A percentile compares a stretch with the other conserved stretches of the same genome.
Conservation (phyloP, 2,113 vertebrate genomes). For the Chamaea fasciata region DNA sequence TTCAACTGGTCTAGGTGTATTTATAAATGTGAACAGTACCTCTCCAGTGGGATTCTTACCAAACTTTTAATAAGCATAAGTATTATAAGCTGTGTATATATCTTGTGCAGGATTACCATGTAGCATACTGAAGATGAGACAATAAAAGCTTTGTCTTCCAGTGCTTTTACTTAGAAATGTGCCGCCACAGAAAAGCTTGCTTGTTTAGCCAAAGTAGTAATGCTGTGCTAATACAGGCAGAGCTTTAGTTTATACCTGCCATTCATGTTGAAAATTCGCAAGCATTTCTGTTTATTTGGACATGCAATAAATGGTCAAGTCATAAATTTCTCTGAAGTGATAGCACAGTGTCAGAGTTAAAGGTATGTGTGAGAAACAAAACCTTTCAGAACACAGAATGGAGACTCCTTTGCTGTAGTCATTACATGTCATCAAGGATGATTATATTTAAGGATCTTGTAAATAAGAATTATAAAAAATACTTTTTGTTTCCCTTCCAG, state of each 20-base stretch:
- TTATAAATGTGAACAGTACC: not conserved
- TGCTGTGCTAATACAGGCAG: not conserved
- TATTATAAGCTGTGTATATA: not conserved
- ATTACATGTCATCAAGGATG: not conserved
- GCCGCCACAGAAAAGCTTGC: not conserved
- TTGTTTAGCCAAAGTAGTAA: not conserved
- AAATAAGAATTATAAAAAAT: not conserved
- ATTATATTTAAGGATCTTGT: not conserved
- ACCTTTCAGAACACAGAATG: not conserved
- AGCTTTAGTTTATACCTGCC: not conserved
- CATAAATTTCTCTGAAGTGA: not conserved
- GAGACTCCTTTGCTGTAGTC: not conserved
- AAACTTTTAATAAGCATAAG: not conserved
- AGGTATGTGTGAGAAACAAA: not conserved
- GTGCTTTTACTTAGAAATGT: not conserved
- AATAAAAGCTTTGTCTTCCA: not conserved
- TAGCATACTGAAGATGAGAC: not conserved
- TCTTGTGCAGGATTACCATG: not conserved
- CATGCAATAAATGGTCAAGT: not conserved
- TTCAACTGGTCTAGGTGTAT: not conserved
- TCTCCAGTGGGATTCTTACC: not conserved
- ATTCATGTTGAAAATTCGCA: not conserved
- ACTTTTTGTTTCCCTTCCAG: conserved; percentile 51
- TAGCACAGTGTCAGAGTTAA: not conserved
- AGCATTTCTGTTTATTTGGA: not conserved